These are phyloP conservation scores for Scaptomyza flava DNA, from an alignment of 2,888 invertebrate species.

Conservation along the genomic window DNA sequence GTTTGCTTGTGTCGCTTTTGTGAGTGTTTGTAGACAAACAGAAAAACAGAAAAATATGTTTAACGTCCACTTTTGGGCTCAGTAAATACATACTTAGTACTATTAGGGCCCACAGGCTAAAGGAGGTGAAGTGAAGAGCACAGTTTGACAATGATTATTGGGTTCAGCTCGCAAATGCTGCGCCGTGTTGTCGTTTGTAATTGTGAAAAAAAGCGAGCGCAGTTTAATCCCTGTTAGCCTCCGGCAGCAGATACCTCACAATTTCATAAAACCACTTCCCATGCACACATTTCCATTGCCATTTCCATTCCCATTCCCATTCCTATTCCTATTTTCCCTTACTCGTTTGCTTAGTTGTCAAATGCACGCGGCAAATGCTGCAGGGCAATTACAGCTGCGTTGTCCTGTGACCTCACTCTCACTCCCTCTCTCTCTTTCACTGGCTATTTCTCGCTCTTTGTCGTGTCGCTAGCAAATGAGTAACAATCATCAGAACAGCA, in stretches of 20 bases:
- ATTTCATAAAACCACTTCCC: slow-evolving; percentile 6
- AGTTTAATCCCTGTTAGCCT: slow-evolving; percentile 56
- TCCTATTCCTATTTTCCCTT: slow-evolving; percentile 10
- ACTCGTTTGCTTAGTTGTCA: slow-evolving; percentile 48
- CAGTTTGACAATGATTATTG: slow-evolving; percentile 32
- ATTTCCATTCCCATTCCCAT: slow-evolving; percentile 12
- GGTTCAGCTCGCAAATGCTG: slow-evolving; percentile 31
- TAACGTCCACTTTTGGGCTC: slow-evolving; percentile 69
- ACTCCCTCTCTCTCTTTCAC: neutral
- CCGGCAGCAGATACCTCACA: slow-evolving; percentile 23
- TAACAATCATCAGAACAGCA: slow-evolving; percentile 38
- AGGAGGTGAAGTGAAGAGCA: neutral
- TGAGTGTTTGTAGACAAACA: slow-evolving; percentile 61
- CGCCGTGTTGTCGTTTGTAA: slow-evolving; percentile 66
- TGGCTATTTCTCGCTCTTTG: neutral
- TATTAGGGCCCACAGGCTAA: slow-evolving; percentile 22
- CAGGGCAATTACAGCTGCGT: slow-evolving; percentile 55
- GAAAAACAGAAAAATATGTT: slow-evolving; percentile 69
- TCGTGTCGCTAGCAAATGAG: slow-evolving; percentile 37
- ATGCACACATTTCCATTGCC: slow-evolving; percentile 20
- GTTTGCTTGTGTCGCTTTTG: slow-evolving; percentile 32
- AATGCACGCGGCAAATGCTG: slow-evolving; percentile 62
- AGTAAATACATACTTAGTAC: slow-evolving; percentile 42
- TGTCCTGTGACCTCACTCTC: neutral
- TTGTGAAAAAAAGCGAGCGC: slow-evolving; percentile 66